These are phyloP conservation scores for Serilophus lunatus DNA, from an alignment of 2,113 vertebrate genomes.

Conservation along the genomic window DNA sequence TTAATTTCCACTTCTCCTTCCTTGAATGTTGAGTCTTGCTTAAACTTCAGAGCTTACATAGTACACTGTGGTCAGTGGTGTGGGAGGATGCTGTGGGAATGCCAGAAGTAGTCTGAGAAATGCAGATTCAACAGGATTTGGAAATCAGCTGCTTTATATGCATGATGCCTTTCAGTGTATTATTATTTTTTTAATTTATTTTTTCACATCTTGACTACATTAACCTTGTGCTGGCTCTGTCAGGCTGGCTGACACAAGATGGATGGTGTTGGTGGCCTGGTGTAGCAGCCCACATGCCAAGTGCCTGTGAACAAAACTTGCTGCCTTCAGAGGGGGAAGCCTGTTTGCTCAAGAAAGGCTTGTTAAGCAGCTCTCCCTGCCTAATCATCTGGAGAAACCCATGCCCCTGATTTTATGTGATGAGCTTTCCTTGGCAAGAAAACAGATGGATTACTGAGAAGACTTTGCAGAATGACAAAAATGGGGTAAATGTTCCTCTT, in stretches of 20 bases:
- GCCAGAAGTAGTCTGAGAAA: background rate
- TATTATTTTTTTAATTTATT: background rate
- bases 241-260: background rate
- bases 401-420: background rate
- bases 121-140: background rate
- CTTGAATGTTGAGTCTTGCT: background rate
- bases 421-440: background rate
- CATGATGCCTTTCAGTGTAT: background rate
- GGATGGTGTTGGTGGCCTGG: background rate
- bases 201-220: background rate
- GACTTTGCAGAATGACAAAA: background rate
- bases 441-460: background rate
- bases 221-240: background rate
- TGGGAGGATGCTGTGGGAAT: background rate
- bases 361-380: background rate
- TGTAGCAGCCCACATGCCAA: background rate
- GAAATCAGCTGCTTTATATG: background rate
- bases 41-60: background rate
- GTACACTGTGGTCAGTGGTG: background rate
- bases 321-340: background rate
- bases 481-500: background rate
- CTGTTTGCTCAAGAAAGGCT: background rate
- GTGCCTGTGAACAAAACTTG: background rate
- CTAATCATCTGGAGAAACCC: background rate
- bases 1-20: background rate